Base-by-base conservation (phyloP, 2,113 vertebrate genomes). In the Marmota monax region DNA sequence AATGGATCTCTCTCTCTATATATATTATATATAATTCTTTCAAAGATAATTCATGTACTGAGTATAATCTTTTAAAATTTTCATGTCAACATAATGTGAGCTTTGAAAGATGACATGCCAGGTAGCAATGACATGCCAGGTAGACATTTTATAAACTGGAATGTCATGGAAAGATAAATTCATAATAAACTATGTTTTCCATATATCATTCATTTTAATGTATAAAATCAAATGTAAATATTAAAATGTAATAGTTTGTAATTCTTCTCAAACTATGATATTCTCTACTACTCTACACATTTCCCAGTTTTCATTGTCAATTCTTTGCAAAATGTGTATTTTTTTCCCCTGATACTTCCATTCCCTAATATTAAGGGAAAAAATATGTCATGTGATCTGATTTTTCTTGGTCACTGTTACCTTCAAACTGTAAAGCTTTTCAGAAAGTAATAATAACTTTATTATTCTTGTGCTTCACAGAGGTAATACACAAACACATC, bases 31-130 rank as follows among this genome's bases (percentile, higher is more conserved):
- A 45, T 45, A 45, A 45, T 45, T 45, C 45, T 45, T 45, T 45
- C 45, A 51, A 82, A 95, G 51, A 67, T 10, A 89, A 84, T 72
- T 83, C 34, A n/a, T 80, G 1, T 63, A 67, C 63, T 67, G 37
- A 88, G 14, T 14, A 78, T n/a, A 2, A 34, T 74, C 18, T n/a
- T 73, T 96, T 88, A 78, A 83, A 78, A 94, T 25, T 90, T 88
- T 13, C 34, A 0, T 95, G 39, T 88, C 88, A 90, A 56, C 27
- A 1, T 87, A 22, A 58, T 84, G 18, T 83, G 29, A 53, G 65
- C 53, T 84, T 69, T 93, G 93, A n/a, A 92, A 90, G 37, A 86
- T 90, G 45, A n/a, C 51, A 32, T 2, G 80, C 39, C 11, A 93
- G 37, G 7, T 0, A 79, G 8, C 5, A 78, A 23, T 78, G 45